phyloP scores from a whole-genome alignment of 2,888 invertebrate species.

The Minunthozetes semirufus region DNA sequence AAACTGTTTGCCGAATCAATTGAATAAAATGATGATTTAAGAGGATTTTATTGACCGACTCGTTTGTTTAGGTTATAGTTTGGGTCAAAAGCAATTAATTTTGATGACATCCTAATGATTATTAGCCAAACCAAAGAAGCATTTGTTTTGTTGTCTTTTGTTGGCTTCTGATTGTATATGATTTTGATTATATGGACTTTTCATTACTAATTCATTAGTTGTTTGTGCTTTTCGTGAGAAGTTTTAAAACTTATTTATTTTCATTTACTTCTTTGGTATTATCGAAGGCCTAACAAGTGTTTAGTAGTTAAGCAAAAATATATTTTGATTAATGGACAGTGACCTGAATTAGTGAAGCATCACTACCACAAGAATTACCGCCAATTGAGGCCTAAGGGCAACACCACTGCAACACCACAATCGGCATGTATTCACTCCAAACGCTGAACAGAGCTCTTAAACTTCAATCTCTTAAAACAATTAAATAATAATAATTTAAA shows the following conservation, averaged over 20 bases:
- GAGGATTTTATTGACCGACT: too few relatives aligned
- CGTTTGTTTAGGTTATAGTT: not conserved
- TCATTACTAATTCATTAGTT: constrained; percentile 21
- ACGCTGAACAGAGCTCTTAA: too few relatives aligned
- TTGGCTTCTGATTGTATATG: not conserved
- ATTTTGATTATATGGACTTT: not conserved
- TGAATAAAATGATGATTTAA: too few relatives aligned
- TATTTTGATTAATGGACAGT: constrained; percentile 25
- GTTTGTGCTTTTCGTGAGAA: constrained; percentile 19
- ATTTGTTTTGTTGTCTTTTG: not conserved
- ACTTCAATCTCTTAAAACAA: not conserved
- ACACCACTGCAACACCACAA: not conserved
- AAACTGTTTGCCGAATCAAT: too few relatives aligned
- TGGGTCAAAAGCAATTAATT: constrained; percentile 21
- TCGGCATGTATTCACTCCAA: not conserved
- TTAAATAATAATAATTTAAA: not conserved
- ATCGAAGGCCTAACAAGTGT: not conserved
- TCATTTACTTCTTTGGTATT: constrained; percentile 2
- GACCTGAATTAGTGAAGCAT: constrained; percentile 28
- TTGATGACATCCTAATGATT: not conserved
- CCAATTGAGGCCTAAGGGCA: not conserved
- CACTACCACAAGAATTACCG: constrained; percentile 24
- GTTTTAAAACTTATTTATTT: constrained; percentile 20
- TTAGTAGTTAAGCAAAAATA: constrained; percentile 13
- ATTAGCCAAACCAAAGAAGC: not conserved